phyloP scores from a whole-genome alignment of 2,113 vertebrate genomes.

The Hemiscyllium ocellatum region DNA sequence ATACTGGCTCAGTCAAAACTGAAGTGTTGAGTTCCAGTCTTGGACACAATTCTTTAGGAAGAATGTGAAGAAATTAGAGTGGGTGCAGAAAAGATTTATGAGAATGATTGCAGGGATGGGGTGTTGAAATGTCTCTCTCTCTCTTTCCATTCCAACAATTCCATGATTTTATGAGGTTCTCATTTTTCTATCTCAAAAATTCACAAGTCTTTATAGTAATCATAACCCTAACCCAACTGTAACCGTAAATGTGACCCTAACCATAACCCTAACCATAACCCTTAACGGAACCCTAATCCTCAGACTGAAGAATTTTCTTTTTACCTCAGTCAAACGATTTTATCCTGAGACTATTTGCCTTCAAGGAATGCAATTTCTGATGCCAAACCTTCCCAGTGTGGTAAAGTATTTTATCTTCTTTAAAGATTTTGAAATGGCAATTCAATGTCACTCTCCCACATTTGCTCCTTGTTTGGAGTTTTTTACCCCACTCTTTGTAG shows the following conservation, averaged over 20 bases:
- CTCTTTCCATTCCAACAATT: neutral
- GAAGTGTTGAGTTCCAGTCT: neutral
- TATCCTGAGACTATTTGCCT: neutral
- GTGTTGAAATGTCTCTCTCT: neutral
- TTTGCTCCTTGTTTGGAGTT: no score
- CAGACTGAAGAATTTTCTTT: no score
- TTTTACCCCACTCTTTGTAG: no score
- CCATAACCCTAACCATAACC: no score
- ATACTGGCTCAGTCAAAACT: no score
- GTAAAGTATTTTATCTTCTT: no score
- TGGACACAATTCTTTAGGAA: neutral
- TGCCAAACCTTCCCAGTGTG: no score
- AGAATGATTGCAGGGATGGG: neutral
- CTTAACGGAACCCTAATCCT: neutral
- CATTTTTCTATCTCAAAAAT: neutral
- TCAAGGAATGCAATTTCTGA: neutral
- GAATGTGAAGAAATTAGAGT: neutral
- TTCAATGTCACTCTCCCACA: no score
- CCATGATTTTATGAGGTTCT: neutral
- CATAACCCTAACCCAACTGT: no score
- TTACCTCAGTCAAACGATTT: neutral
- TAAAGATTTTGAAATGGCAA: no score
- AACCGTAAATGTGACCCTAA: no score
- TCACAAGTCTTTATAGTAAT: neutral
- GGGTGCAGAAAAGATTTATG: neutral